Base-by-base conservation (phyloP, 2,113 vertebrate species). In the Austrofundulus limnaeus region DNA sequence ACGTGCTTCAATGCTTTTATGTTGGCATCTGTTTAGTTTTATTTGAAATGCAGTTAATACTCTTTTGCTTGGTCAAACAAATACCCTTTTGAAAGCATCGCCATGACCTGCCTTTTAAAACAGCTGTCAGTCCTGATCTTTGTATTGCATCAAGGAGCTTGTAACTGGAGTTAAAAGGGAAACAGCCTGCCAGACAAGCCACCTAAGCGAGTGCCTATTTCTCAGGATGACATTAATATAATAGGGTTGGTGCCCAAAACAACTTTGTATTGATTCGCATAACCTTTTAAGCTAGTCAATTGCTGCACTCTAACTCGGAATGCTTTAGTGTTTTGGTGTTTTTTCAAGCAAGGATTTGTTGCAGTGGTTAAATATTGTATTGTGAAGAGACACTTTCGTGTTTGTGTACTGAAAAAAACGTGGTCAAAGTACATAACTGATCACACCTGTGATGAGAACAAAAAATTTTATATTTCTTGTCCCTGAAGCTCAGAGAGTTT, bases 211-310 rank as follows among this genome's bases (percentile, higher is more conserved):
- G 61, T 75, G 82, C 80, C 88, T 89, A 87, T 89, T 90, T 82
- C 87, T 91, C 89, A 90, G 84, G 76, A 89, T 91, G 88, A 89
- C 88, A 88, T 89, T 89, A 90, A 91, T 90, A 89, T 89, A 89
- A 92, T 88, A 89, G 86, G 57, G 58, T 77, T 83, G 85, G 84
- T 85, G 80, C 85, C 81, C 87, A 88, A 90, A 91, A 90, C 90
- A 89, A 89, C 86, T 90, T 91, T 89, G 86, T 87, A 90, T 92
- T 90, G 90, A 91, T 91, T 73, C 57, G 42, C 81, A 85, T 88
- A 90, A 88, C 88, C 89, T 90, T 90, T 88, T 90, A 90, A 89
- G 89, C 80, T 84, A 82, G 88, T 91, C 86, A 85, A 91, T 90
- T 57, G 81, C 85, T 76, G 85, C 85, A 82, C 85, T 80, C 89